Evolutionary conservation across 2,888 invertebrate species (phyloP).

Genomic region (Drosophila neotestacea): DNA sequence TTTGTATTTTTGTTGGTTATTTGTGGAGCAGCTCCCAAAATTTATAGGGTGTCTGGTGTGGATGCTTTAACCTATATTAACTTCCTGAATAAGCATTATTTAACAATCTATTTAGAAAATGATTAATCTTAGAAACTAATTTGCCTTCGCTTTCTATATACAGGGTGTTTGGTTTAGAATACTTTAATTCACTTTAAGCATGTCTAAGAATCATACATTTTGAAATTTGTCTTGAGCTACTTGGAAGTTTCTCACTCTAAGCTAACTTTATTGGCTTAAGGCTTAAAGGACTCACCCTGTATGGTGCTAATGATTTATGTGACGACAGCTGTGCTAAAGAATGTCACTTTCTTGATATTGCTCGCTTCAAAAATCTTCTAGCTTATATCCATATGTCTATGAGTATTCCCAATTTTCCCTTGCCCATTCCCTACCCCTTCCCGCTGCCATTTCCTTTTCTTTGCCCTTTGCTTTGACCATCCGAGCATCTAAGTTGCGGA

Average conservation of each 20-base stretch:
- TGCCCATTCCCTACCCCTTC: neutral
- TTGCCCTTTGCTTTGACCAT: slow-evolving; percentile 19
- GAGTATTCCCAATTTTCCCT: slow-evolving; percentile 19
- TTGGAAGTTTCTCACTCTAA: neutral
- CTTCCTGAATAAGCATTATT: neutral
- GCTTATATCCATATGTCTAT: slow-evolving; percentile 28
- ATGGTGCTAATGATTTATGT: slow-evolving; percentile 67
- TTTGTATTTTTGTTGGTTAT: slow-evolving; percentile 16
- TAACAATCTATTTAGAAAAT: slow-evolving; percentile 6
- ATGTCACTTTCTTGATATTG: slow-evolving; percentile 58
- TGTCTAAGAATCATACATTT: too few species aligned
- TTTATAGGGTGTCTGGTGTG: slow-evolving; percentile 43
- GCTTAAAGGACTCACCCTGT: slow-evolving; percentile 64
- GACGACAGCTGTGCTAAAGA: slow-evolving; percentile 69
- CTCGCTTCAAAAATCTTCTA: slow-evolving; percentile 48
- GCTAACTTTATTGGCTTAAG: neutral
- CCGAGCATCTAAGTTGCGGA: slow-evolving; percentile 30
- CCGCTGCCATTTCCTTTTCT: neutral
- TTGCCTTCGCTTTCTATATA: slow-evolving; percentile 16
- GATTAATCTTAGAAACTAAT: slow-evolving; percentile 17
- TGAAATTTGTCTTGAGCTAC: too few species aligned
- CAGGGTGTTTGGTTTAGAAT: slow-evolving; percentile 18
- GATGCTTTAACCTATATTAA: neutral
- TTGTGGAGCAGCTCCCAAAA: neutral
- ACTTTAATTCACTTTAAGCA: neutral